Evolutionary conservation across 2,888 invertebrate genomes (phyloP).

Genomic region (Prosapia bicincta): DNA sequence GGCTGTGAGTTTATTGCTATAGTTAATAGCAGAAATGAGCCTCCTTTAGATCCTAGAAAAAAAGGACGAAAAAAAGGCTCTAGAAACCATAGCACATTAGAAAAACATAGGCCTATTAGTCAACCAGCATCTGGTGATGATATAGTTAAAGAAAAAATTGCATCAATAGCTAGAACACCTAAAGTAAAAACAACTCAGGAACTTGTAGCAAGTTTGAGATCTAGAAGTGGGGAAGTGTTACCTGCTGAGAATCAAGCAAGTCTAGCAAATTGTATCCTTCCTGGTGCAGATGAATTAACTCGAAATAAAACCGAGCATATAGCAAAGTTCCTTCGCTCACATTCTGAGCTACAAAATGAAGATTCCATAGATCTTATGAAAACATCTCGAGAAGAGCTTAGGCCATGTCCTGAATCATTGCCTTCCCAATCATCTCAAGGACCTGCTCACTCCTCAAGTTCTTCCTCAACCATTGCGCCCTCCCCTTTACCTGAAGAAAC

Average conservation of each 20-base stretch:
- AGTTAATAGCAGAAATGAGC: constrained; percentile 36
- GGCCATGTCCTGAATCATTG: constrained; percentile 15
- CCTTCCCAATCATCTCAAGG: constrained; percentile 18
- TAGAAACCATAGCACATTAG: constrained; percentile 49
- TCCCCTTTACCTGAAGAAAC: constrained; percentile 49
- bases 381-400: constrained; percentile 8
- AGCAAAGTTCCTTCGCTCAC: constrained; percentile 45
- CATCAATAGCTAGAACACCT: constrained; percentile 57
- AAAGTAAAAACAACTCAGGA: constrained; percentile 77
- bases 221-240: constrained; percentile 33
- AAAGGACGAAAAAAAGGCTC: constrained; percentile 60
- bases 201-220: constrained; percentile 53
- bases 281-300: constrained; percentile 41
- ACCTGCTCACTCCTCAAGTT: constrained; percentile 14
- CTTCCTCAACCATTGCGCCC: constrained; percentile 51
- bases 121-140: constrained; percentile 46
- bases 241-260: constrained; percentile 36
- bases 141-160: constrained; percentile 54
- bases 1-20: constrained; percentile 38
- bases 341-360: constrained; percentile 32
- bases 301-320: constrained; percentile 47
- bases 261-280: constrained; percentile 37
- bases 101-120: constrained; percentile 44
- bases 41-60: constrained; percentile 43
- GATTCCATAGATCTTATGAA: constrained; percentile 23